A percentile compares a stretch with the other conserved stretches of the same genome.
phyloP scores from a whole-genome alignment of 2,888 invertebrate species.

The Bhutanitis thaidina region DNA sequence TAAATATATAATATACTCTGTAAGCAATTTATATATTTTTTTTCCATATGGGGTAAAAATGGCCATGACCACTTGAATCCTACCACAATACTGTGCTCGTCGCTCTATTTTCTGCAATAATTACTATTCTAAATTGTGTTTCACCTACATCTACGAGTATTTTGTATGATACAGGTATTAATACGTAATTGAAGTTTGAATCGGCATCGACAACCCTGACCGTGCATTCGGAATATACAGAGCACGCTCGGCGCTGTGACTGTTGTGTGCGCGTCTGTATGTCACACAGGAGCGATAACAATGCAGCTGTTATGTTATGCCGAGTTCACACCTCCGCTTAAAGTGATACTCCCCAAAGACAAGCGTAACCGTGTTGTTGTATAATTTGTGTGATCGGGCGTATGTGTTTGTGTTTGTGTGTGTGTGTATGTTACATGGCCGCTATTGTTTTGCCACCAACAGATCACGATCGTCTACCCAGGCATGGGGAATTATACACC shows the following conservation, averaged over 20 bases:
- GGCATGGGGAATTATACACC: conserved; percentile 5
- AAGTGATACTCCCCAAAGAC: conserved; percentile 41
- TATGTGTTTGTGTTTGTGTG: conserved; percentile 25
- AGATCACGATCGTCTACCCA: conserved; percentile 6
- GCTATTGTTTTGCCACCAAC: conserved; percentile 28
- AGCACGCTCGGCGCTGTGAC: conserved; percentile 17
- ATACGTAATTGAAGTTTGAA: too few relatives aligned
- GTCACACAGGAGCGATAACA: conserved; percentile 52
- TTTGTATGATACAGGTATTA: too few relatives aligned
- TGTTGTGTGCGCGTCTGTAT: conserved; percentile 25
- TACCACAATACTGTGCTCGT: too few relatives aligned
- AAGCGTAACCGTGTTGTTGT: conserved; percentile 23
- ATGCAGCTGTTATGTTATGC: conserved; percentile 55
- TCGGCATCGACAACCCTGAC: conserved; percentile 25
- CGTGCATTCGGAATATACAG: conserved; percentile 26
- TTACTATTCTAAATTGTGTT: too few relatives aligned
- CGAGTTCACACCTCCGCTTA: conserved; percentile 50
- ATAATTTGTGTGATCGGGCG: conserved; percentile 19
- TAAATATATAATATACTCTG: too few relatives aligned
- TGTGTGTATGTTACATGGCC: conserved; percentile 19
- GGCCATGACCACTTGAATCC: too few relatives aligned
- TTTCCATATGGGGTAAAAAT: too few relatives aligned
- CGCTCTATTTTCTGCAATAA: too few relatives aligned
- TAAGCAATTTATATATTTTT: too few relatives aligned
- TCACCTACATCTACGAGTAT: too few relatives aligned